Evolutionary conservation across 2,888 invertebrate genomes (phyloP).

Genomic region (Pristionchus japonicus): DNA sequence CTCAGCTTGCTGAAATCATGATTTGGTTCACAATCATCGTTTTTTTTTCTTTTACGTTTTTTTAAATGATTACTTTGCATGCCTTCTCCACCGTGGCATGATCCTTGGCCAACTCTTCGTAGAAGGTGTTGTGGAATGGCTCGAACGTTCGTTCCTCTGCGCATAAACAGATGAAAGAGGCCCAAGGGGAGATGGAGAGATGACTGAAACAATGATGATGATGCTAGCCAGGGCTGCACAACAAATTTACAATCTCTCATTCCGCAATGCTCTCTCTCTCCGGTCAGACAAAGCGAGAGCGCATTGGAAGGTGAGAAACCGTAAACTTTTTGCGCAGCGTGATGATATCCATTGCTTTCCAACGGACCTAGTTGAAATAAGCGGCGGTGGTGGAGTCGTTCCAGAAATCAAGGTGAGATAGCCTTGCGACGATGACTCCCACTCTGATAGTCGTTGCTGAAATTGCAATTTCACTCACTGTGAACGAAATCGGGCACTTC

Average conservation of each 20-base stretch:
- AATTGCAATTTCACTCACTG: background rate
- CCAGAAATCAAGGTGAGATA: slow-evolving; percentile 64
- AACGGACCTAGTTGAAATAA: slow-evolving; percentile 55
- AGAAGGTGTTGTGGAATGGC: slow-evolving; percentile 58
- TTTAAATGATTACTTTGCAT: slow-evolving; percentile 48
- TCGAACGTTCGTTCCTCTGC: slow-evolving; percentile 62
- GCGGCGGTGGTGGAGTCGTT: slow-evolving; percentile 60
- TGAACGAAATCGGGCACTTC: too few relatives aligned
- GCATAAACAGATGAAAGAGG: slow-evolving; percentile 63
- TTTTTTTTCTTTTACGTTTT: background rate
- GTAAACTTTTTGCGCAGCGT: too few relatives aligned
- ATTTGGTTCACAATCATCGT: background rate
- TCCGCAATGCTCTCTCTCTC: too few relatives aligned
- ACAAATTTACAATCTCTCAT: slow-evolving; percentile 40
- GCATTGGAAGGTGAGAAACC: too few relatives aligned
- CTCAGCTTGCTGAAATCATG: slow-evolving; percentile 61
- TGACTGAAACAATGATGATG: slow-evolving; percentile 1
- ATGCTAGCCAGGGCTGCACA: too few relatives aligned
- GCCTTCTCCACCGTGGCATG: slow-evolving; percentile 58
- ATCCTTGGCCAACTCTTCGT: slow-evolving; percentile 59
- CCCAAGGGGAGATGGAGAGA: slow-evolving; percentile 59
- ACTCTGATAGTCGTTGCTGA: slow-evolving; percentile 51
- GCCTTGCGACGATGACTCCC: slow-evolving; percentile 63
- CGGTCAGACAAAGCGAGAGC: too few relatives aligned
- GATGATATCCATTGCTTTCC: too few relatives aligned